Percentiles rank a stretch among this genome's conserved stretches.
Evolutionary conservation across 2,888 invertebrate species (phyloP).

Genomic region (Melanostoma mellinum): DNA sequence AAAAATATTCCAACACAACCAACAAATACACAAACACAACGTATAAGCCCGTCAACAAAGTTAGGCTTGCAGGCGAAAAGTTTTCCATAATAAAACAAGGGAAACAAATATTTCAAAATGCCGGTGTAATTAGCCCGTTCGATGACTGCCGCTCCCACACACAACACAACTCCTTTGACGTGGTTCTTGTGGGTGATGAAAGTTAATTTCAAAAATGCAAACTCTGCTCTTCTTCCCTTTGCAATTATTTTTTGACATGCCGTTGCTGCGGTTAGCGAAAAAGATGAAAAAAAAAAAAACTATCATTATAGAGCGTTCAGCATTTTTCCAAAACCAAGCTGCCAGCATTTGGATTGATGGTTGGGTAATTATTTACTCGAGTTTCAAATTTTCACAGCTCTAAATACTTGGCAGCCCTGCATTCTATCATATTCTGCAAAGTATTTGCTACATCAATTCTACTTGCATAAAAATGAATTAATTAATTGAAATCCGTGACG

Average conservation of each 20-base stretch:
- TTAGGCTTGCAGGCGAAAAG: conserved; percentile 24
- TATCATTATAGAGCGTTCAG: conserved; percentile 23
- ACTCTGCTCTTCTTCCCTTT: conserved; percentile 7
- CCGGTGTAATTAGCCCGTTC: conserved; percentile 12
- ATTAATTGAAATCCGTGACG: conserved; percentile 57
- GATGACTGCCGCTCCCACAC: conserved; percentile 38
- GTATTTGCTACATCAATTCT: neutral
- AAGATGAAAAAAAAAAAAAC: conserved; percentile 19
- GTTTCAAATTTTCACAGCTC: conserved; percentile 38
- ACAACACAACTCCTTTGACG: conserved; percentile 42
- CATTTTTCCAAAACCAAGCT: conserved; percentile 16
- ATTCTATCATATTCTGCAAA: conserved; percentile 3
- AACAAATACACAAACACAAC: neutral
- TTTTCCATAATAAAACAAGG: conserved; percentile 11
- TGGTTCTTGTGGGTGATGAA: conserved; percentile 43
- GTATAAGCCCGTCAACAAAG: conserved; percentile 4
- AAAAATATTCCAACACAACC: conserved; percentile 3
- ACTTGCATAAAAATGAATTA: conserved; percentile 43
- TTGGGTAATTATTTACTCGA: conserved; percentile 44
- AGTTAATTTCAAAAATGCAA: conserved; percentile 44
- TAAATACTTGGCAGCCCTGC: neutral
- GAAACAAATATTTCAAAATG: conserved; percentile 9
- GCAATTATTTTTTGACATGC: conserved; percentile 15
- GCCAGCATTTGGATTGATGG: conserved; percentile 23
- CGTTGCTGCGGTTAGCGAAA: neutral